Percentiles rank a stretch among this genome's conserved stretches.
Evolutionary conservation across 2,797 vertebrate species (phyloP).

Genomic region (Anisognathus igniventris): DNA sequence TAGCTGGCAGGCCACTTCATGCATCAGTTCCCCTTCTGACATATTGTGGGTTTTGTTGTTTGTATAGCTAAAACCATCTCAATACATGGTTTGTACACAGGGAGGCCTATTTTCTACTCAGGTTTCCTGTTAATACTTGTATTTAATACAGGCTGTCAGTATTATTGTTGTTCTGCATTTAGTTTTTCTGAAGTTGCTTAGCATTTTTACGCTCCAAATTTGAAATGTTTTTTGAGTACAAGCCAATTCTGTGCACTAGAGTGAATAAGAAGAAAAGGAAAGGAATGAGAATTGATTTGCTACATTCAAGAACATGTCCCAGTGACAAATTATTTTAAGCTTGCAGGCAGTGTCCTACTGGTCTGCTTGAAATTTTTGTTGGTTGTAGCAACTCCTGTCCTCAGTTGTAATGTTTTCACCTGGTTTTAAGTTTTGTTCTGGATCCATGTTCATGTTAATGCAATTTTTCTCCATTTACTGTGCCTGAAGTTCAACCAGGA

Average conservation of each 20-base stretch:
- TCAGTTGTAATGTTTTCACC: not conserved
- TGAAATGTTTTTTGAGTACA: not conserved
- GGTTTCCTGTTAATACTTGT: not conserved
- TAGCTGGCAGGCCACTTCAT: not conserved
- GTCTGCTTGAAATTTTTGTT: not conserved
- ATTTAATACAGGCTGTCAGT: not conserved
- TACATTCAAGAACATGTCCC: not conserved
- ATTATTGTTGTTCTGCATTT: not conserved
- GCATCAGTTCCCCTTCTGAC: not conserved
- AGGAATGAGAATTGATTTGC: not conserved
- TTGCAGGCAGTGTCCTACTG: not conserved
- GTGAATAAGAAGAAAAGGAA: not conserved
- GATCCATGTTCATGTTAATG: not conserved
- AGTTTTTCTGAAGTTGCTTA: not conserved
- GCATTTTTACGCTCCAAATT: not conserved
- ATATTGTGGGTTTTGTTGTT: not conserved
- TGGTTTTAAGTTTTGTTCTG: not conserved
- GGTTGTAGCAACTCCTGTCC: not conserved
- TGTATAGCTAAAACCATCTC: not conserved
- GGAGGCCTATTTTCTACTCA: not conserved
- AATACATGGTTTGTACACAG: not conserved
- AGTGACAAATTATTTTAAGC: not conserved
- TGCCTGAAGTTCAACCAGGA: not conserved
- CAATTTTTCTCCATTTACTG: not conserved
- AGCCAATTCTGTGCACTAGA: not conserved